A percentile compares a stretch with the other conserved stretches of the same genome.
Conservation (phyloP, 92 coral and sea anemone species). For the Umimayanthus chanpuru region DNA sequence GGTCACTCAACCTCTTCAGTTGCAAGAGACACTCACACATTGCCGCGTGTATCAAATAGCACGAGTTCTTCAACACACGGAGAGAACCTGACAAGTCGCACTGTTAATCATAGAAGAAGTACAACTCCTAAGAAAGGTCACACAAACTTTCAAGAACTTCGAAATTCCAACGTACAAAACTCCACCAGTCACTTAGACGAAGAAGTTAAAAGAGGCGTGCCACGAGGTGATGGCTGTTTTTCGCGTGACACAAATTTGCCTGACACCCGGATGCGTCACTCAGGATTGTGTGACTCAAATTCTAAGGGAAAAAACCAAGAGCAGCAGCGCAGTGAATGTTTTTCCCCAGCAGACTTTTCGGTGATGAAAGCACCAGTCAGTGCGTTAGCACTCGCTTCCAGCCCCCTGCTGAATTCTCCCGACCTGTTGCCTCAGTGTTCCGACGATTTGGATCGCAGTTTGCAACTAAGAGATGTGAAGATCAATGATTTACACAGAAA, state of each 20-base stretch:
- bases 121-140: neutral
- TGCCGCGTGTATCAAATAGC: neutral
- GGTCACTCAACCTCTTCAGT: neutral
- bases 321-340: neutral
- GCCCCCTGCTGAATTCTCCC: neutral
- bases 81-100: neutral
- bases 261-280: neutral
- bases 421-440: neutral
- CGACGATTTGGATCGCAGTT: slow-evolving; percentile 38
- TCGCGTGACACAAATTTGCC: slow-evolving; percentile 9
- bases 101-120: neutral
- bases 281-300: neutral
- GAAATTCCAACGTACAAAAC: neutral
- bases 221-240: neutral
- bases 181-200: neutral
- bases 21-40: neutral
- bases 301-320: neutral
- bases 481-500: slow-evolving; percentile 23
- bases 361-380: neutral
- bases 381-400: neutral
- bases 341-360: neutral
- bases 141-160: neutral
- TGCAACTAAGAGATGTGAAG: slow-evolving; percentile 27
- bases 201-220: neutral
- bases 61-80: neutral